A percentile compares a stretch with the other conserved stretches of the same genome.
Evolutionary conservation across 2,888 invertebrate species (phyloP).

Genomic region (Epicampocera succincta): DNA sequence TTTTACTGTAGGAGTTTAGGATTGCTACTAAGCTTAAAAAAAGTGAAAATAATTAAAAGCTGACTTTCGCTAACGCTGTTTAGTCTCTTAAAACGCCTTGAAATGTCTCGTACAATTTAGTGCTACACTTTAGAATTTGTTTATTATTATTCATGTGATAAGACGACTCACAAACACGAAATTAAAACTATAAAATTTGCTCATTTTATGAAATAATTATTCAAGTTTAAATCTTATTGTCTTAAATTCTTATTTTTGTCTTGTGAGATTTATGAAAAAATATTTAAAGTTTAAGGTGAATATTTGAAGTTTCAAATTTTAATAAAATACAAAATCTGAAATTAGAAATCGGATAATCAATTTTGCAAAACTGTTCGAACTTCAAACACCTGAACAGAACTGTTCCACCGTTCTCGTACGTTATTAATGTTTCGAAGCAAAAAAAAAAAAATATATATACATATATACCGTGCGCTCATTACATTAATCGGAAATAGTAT

Average conservation of each 20-base stretch:
- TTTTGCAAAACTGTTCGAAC: too few relatives aligned
- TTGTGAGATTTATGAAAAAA: too few relatives aligned
- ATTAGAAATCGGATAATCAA: too few relatives aligned
- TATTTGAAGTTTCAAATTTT: too few relatives aligned
- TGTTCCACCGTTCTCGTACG: too few relatives aligned
- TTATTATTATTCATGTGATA: constrained; percentile 22
- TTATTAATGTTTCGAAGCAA: too few relatives aligned
- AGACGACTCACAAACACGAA: constrained; percentile 20
- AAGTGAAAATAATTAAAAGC: constrained; percentile 13
- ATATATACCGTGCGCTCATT: too few relatives aligned
- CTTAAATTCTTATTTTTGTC: neutral
- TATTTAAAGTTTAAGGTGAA: too few relatives aligned
- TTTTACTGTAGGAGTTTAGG: constrained; percentile 62
- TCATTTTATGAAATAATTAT: constrained; percentile 12
- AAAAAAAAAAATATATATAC: too few relatives aligned
- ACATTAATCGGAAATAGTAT: too few relatives aligned
- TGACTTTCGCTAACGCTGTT: constrained; percentile 7
- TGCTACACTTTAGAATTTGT: constrained; percentile 24
- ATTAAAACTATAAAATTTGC: constrained; percentile 1
- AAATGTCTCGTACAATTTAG: constrained; percentile 41
- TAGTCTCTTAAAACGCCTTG: constrained; percentile 2
- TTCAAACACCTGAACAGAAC: too few relatives aligned
- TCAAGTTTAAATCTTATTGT: constrained; percentile 58
- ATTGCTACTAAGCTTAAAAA: constrained; percentile 55
- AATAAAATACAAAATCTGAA: too few relatives aligned